Evolutionary conservation across 2,113 vertebrate species (phyloP).

Genomic region (Silurus asotus): DNA sequence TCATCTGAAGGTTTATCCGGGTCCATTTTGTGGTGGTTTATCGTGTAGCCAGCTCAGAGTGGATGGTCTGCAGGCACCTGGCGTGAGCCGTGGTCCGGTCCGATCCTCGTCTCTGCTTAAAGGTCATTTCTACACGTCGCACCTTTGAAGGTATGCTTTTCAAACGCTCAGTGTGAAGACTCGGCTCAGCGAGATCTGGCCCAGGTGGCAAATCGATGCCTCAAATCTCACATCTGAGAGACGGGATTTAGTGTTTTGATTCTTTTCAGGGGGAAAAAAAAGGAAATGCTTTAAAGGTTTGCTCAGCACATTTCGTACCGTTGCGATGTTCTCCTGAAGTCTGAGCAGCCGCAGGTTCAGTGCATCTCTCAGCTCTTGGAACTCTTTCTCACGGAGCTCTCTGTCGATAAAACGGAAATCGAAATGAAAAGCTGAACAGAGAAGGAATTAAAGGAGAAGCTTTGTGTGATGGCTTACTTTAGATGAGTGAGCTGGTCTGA

Average conservation of each 20-base stretch:
- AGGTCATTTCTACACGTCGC: slow-evolving; percentile 52
- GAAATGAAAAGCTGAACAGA: neutral
- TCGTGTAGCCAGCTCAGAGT: slow-evolving; percentile 27
- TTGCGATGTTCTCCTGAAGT: slow-evolving; percentile 37
- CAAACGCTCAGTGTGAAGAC: slow-evolving; percentile 49
- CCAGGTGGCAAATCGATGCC: slow-evolving; percentile 49
- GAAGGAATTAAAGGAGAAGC: neutral
- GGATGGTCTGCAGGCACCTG: slow-evolving; percentile 5
- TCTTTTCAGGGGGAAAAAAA: neutral
- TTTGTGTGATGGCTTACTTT: slow-evolving; percentile 43
- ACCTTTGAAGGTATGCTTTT: slow-evolving; percentile 56
- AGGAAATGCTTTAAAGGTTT: slow-evolving; percentile 23
- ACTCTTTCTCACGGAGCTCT: slow-evolving; percentile 48
- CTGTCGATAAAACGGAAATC: slow-evolving; percentile 15
- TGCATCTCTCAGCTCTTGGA: slow-evolving; percentile 33
- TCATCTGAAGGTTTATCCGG: neutral
- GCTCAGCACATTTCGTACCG: slow-evolving; percentile 2
- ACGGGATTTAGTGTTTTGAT: slow-evolving; percentile 41
- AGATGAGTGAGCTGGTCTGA: slow-evolving; percentile 43
- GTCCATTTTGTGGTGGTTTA: neutral
- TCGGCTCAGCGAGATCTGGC: slow-evolving; percentile 34
- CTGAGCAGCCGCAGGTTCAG: slow-evolving; percentile 42
- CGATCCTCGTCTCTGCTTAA: slow-evolving; percentile 33
- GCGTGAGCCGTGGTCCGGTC: slow-evolving; percentile 46
- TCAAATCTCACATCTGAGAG: slow-evolving; percentile 53